A percentile compares a stretch with the other conserved stretches of the same genome.
These are phyloP conservation scores for Orthosia gothica DNA, from an alignment of 2,888 invertebrate genomes.

Conservation along the genomic window DNA sequence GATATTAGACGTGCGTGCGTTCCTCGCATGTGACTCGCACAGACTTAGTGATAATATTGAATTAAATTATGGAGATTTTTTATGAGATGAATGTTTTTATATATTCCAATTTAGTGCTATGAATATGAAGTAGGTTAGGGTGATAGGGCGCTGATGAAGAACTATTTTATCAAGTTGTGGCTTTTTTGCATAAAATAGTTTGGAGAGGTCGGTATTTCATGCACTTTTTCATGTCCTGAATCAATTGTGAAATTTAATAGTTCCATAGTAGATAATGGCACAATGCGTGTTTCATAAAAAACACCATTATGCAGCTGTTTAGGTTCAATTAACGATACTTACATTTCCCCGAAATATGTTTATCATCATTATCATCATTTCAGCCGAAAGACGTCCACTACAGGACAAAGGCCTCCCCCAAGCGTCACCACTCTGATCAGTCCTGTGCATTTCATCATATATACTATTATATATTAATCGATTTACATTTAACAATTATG, in stretches of 20 bases:
- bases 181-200: background rate
- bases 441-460: no score
- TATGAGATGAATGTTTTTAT: conserved; percentile 57
- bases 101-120: conserved; percentile 47
- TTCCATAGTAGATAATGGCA: background rate
- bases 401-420: no score
- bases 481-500: no score
- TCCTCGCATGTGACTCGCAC: conserved; percentile 78
- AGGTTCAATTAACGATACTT: background rate
- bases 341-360: background rate
- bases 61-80: conserved; percentile 72
- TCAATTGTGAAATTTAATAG: no score
- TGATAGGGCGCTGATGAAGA: conserved; percentile 1
- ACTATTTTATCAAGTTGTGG: conserved; percentile 13
- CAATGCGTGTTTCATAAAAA: background rate
- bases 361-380: no score
- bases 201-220: background rate
- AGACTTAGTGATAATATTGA: conserved; percentile 77
- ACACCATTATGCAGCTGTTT: background rate
- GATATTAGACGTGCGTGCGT: conserved; percentile 83
- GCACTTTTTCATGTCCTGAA: background rate
- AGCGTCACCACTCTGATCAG: no score
- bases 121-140: conserved; percentile 47
- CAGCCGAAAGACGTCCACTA: no score
- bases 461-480: no score